Conservation (phyloP, 2,797 vertebrate genomes). For the Silurus aristotelis region DNA sequence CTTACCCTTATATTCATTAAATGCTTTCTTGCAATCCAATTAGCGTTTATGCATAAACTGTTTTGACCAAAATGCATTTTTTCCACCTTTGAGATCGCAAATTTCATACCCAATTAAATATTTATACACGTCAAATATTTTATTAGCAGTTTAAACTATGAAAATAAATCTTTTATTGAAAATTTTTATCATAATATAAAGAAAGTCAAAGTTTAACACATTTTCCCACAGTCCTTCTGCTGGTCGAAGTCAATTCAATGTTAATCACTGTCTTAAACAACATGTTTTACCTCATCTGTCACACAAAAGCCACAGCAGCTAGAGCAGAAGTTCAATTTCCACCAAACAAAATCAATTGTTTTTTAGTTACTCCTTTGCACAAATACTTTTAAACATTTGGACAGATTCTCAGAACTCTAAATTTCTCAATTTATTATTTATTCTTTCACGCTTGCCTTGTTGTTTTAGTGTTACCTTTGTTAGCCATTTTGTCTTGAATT, state of each 20-base stretch:
- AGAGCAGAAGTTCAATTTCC: conserved; percentile 4
- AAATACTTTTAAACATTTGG: conserved; percentile 62
- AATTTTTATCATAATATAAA: conserved; percentile 29
- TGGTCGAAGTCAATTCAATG: conserved; percentile 15
- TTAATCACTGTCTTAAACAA: conserved; percentile 6
- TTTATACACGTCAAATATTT: conserved; percentile 54
- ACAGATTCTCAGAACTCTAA: conserved; percentile 47
- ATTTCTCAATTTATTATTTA: conserved; percentile 39
- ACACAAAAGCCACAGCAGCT: background rate
- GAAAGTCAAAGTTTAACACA: conserved; percentile 14
- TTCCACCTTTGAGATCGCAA: conserved; percentile 61
- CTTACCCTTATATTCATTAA: conserved; percentile 55
- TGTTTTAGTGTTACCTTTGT: conserved; percentile 57
- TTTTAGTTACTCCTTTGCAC: conserved; percentile 56
- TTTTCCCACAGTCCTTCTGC: conserved; percentile 34
- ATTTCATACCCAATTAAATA: conserved; percentile 75
- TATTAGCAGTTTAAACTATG: conserved; percentile 10
- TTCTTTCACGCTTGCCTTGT: conserved; percentile 35
- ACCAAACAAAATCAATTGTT: background rate
- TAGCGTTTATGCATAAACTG: conserved; percentile 55
- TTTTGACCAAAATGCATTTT: conserved; percentile 46
- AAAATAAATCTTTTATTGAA: conserved; percentile 24
- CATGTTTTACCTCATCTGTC: conserved; percentile 12
- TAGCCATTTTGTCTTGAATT: conserved; percentile 55
- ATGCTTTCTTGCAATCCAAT: conserved; percentile 58